phyloP scores from a whole-genome alignment of 2,113 vertebrate genomes.

The Xyliphius kryptos region DNA sequence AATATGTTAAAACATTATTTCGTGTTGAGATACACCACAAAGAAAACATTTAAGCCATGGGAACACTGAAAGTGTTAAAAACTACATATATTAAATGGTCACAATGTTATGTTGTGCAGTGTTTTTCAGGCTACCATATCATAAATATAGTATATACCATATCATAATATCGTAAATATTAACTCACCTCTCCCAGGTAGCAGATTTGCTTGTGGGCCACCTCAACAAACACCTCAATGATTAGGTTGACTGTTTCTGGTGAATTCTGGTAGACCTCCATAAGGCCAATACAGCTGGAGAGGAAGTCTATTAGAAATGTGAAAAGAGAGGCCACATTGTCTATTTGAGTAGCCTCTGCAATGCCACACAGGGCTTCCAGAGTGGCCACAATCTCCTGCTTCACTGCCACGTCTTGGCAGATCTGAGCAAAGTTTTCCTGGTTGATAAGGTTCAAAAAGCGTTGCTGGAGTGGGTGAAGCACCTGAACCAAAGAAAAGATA shows the following conservation, averaged over 20 bases:
- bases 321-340: conserved; percentile 95
- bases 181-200: conserved; percentile 92
- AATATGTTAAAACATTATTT: too few species aligned
- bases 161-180: too few species aligned
- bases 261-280: conserved; percentile 99
- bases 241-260: conserved; percentile 97
- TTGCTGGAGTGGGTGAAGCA: conserved; percentile 93
- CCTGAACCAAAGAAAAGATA: too few species aligned
- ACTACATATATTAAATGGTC: too few species aligned
- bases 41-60: too few species aligned
- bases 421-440: conserved; percentile 95
- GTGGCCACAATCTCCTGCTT: conserved; percentile 93
- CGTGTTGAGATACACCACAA: too few species aligned
- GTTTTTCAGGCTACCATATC: too few species aligned
- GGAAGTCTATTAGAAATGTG: conserved; percentile 96
- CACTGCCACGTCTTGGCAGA: conserved; percentile 91
- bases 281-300: conserved; percentile 94
- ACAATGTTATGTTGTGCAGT: too few species aligned
- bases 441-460: conserved; percentile 95
- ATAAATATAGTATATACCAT: too few species aligned
- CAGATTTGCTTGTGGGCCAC: conserved; percentile 99
- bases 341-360: conserved; percentile 95
- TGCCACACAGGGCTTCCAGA: conserved; percentile 90
- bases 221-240: conserved; percentile 98
- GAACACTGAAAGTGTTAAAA: too few species aligned